These are phyloP conservation scores for Cyanistes caeruleus DNA, from an alignment of 2,113 vertebrate species.

Conservation along the genomic window DNA sequence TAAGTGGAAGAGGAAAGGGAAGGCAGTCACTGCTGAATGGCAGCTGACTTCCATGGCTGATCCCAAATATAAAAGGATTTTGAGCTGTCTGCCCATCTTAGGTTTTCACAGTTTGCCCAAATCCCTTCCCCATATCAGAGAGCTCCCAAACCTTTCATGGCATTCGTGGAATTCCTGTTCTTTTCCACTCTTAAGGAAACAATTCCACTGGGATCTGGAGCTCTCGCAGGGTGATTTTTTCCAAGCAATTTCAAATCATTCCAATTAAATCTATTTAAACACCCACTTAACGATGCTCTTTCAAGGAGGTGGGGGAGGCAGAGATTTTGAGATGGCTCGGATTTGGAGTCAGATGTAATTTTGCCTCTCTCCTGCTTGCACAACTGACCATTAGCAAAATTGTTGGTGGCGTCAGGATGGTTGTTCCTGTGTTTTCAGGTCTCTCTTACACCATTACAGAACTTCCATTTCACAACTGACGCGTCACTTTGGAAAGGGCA, in stretches of 20 bases:
- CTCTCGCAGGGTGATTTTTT: not conserved
- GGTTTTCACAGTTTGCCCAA: not conserved
- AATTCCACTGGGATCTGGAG: not conserved
- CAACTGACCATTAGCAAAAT: slow-evolving; percentile 44
- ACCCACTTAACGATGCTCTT: not conserved
- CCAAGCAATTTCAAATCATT: not conserved
- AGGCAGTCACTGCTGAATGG: not conserved
- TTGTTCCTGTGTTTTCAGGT: not conserved
- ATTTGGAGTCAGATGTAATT: slow-evolving; percentile 1
- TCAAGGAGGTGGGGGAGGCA: not conserved
- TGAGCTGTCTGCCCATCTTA: rapidly evolving
- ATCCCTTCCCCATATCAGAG: not conserved
- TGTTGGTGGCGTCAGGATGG: slow-evolving; percentile 8
- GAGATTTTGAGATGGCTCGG: not conserved
- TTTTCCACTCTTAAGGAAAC: not conserved
- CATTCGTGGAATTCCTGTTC: not conserved
- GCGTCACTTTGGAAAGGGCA: not conserved
- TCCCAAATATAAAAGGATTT: not conserved
- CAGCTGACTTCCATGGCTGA: not conserved
- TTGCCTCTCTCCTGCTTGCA: slow-evolving; percentile 16
- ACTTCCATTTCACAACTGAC: not conserved
- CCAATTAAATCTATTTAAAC: not conserved
- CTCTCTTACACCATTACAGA: not conserved
- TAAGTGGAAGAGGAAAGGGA: not conserved
- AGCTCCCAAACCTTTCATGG: not conserved